Evolutionary conservation across 1,140 invertebrate genomes (phyloP), one percentile per base, ranked within the genome.

Genomic region (Popillia japonica): DNA sequence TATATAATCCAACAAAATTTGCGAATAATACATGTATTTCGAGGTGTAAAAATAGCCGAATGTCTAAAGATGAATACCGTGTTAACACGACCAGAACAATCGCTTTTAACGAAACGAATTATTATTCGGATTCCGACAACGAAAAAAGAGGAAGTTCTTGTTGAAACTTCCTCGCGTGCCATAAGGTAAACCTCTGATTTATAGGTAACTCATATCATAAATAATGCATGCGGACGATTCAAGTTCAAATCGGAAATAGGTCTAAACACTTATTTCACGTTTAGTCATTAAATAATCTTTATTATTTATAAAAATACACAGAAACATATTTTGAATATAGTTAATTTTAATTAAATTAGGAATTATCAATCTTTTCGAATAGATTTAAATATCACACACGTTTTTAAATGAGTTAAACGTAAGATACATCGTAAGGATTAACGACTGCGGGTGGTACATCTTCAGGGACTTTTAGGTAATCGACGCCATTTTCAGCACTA

Each of bases 351-450:
- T 55, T 14, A 44, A 44, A 44, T 44, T 55, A 55, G 17, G 48
- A n/a, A 17, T 17, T 55, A n/a, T 17, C 17, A 17, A 55, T 17
- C 48, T n/a, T n/a, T 55, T 17, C 48, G 14, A 55, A 55, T n/a
- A 17, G 4, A 34, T 34, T 4, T 34, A 55, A 17, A 55, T 17
- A 55, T 55, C 11, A 55, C 14, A 14, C 48, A 6, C 6, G 17
- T n/a, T 55, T 68, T 41, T 74, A 74, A 55, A 34, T 2, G 8
- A 2, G 9, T 79, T 77, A 80, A 76, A 79, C 40, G 27, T 81
- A 81, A 3, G 76, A 77, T 11, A 81, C 80, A 42, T 81, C 80
- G 64, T 81, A 81, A 20, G 80, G 64, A 76, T 81, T 81, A 14
- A 76, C 8, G 0, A 78, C 40, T 64, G 77, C 40, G 3, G 75